phyloP scores from a whole-genome alignment of 2,888 invertebrate species.

The Therioaphis trifolii region DNA sequence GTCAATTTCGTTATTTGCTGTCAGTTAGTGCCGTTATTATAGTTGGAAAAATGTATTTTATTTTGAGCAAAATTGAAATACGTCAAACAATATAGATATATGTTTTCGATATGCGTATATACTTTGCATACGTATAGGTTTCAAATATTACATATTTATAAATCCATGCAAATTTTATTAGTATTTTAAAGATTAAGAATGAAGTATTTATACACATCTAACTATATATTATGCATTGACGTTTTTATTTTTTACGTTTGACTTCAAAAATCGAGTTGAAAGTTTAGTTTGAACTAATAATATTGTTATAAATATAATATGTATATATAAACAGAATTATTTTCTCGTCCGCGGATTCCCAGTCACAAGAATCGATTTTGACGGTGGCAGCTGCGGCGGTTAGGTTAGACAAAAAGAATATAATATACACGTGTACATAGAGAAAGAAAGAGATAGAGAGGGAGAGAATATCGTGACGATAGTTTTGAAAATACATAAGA shows the following conservation, averaged over 20 bases:
- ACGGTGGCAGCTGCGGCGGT: neutral
- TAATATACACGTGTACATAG: neutral
- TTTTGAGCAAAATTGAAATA: neutral
- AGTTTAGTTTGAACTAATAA: slow-evolving; percentile 20
- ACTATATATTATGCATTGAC: too few relatives aligned
- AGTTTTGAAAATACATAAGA: neutral
- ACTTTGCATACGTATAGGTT: too few relatives aligned
- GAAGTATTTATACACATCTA: too few relatives aligned
- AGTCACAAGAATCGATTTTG: slow-evolving; percentile 5
- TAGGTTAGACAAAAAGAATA: neutral
- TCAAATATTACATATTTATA: too few relatives aligned
- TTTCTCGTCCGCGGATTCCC: neutral
- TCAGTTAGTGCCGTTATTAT: slow-evolving; percentile 32
- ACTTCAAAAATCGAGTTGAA: slow-evolving; percentile 39
- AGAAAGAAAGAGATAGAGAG: neutral
- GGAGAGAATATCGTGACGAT: neutral
- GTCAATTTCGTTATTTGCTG: slow-evolving; percentile 17
- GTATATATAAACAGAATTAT: neutral
- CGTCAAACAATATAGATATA: too few relatives aligned
- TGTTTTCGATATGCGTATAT: neutral
- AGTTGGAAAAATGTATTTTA: neutral
- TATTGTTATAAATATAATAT: neutral
- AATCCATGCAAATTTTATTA: neutral
- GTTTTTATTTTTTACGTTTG: neutral
- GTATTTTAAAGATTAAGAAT: too few relatives aligned